A percentile compares a stretch with the other conserved stretches of the same genome.
These are phyloP conservation scores for Pseudochirops cupreus DNA, from an alignment of 2,797 vertebrate genomes.

Conservation along the genomic window DNA sequence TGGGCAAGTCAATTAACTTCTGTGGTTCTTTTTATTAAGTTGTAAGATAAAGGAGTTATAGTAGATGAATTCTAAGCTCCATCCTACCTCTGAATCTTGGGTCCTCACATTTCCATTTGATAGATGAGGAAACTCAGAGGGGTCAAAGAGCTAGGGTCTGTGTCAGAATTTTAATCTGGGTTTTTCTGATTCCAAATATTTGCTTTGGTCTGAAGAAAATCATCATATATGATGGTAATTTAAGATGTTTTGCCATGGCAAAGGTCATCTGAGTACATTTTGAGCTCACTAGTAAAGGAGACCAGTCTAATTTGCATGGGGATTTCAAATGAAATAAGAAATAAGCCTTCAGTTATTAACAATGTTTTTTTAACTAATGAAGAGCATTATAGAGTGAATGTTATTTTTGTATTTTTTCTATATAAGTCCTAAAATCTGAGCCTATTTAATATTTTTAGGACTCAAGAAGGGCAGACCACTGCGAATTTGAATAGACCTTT, in stretches of 20 bases:
- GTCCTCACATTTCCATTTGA: neutral
- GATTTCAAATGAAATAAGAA: neutral
- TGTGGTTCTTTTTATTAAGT: neutral
- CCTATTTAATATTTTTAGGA: neutral
- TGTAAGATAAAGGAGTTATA: neutral
- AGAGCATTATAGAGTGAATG: neutral
- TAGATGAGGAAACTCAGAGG: neutral
- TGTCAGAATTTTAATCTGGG: neutral
- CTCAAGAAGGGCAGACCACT: neutral
- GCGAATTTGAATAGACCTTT: conserved; percentile 27
- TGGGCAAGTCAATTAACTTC: neutral
- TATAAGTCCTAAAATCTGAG: conserved; percentile 7
- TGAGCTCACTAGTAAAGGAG: neutral
- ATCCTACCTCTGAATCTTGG: neutral
- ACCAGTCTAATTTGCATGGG: neutral
- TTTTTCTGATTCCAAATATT: neutral
- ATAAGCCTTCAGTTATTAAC: neutral
- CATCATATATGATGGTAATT: neutral
- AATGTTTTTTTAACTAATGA: neutral
- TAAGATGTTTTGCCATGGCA: neutral
- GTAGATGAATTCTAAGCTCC: neutral
- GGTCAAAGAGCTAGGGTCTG: neutral
- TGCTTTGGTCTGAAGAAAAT: neutral
- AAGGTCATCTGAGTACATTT: neutral
- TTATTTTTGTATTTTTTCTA: neutral